These are phyloP conservation scores for Arizona elegans DNA, from an alignment of 2,113 vertebrate genomes.

Conservation along the genomic window DNA sequence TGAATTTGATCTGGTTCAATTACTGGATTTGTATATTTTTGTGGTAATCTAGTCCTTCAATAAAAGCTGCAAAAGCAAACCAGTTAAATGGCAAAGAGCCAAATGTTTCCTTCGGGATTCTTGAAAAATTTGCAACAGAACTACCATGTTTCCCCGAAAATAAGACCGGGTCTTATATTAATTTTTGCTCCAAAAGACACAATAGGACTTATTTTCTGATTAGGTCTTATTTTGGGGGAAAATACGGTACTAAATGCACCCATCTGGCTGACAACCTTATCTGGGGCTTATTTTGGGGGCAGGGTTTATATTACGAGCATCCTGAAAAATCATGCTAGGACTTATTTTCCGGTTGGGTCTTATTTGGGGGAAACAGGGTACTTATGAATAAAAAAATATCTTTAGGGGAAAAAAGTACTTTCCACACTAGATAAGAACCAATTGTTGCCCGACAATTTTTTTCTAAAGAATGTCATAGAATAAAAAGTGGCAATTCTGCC, in stretches of 20 bases:
- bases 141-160: too few species aligned
- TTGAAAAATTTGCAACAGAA: background rate
- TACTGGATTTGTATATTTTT: background rate
- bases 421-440: background rate
- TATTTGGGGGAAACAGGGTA: too few species aligned
- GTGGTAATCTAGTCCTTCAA: background rate
- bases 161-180: too few species aligned
- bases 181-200: too few species aligned
- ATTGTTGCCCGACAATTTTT: background rate
- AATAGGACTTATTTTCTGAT: too few species aligned
- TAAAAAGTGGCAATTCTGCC: background rate
- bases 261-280: too few species aligned
- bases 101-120: background rate
- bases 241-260: too few species aligned
- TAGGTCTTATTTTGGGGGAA: too few species aligned
- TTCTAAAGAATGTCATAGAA: background rate
- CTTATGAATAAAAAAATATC: background rate
- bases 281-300: too few species aligned
- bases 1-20: background rate
- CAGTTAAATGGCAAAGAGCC: background rate
- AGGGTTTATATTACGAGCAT: too few species aligned
- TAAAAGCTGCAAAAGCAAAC: background rate
- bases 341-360: too few species aligned
- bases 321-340: too few species aligned
- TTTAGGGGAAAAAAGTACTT: background rate